Evolutionary conservation across 1,140 invertebrate genomes (phyloP), one percentile per base, ranked within the genome.

Genomic region (Platorchestia sp.): DNA sequence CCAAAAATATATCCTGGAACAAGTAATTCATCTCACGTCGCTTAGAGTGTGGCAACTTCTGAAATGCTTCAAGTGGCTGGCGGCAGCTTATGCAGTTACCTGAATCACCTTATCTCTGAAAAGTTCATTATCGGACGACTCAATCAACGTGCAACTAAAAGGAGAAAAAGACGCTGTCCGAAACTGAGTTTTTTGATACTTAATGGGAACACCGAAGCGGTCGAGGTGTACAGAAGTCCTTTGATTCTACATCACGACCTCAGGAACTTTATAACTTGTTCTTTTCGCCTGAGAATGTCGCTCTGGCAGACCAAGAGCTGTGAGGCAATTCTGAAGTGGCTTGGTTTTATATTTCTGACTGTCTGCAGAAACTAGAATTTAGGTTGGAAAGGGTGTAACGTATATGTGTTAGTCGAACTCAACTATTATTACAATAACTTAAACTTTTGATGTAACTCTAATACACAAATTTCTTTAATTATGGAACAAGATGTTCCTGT

Each of bases 241-340:
- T 75, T 75, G 59, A 75, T 75, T 75, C 59, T 3, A 75, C 59
- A 75, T 75, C 59, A 75, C 59, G 59, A 75, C 27, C 59, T 75
- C 59, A 75, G 59, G 59, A 75, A 75, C 59, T 75, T 75, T 75
- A 75, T 75, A 75, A 75, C 59, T 75, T 75, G 59, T 75, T 75
- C 59, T 75, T 75, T 75, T 75, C 59, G 59, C 10, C 59, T 27
- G 59, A 75, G 59, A 75, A 75, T 75, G 59, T 75, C 59, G 59
- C 59, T 75, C 59, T 75, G 59, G 59, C 59, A 75, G 59, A 75
- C 59, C 59, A 75, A 75, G 59, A 75, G 27, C 59, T 75, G 14
- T 75, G 59, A 75, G 59, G 59, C 27, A 75, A 75, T 36, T 75
- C 59, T 36, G 14, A 75, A 27, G 36, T 36, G 59, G 59, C 59